A percentile compares a stretch with the other conserved stretches of the same genome.
phyloP scores from a whole-genome alignment of 2,797 vertebrate genomes.

The Platalea minor region DNA sequence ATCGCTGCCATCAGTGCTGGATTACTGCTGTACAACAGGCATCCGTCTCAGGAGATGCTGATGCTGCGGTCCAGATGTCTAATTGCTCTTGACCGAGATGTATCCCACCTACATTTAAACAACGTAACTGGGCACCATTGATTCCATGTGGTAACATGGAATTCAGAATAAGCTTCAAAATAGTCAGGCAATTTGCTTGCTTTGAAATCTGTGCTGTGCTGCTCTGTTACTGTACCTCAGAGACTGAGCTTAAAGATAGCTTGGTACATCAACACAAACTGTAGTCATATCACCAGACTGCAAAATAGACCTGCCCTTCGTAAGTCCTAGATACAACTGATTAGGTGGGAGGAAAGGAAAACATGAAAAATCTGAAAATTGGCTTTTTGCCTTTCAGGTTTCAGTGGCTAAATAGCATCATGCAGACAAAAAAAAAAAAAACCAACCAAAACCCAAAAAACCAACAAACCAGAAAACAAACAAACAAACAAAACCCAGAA shows the following conservation, averaged over 20 bases:
- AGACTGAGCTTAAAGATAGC: neutral
- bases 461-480: neutral
- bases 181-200: neutral
- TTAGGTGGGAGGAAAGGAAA: neutral
- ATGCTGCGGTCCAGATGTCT: neutral
- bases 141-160: neutral
- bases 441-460: neutral
- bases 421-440: neutral
- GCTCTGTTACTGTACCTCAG: neutral
- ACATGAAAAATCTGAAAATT: neutral
- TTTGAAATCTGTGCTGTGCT: neutral
- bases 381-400: neutral
- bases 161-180: neutral
- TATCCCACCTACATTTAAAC: neutral
- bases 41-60: fast-evolving
- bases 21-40: neutral
- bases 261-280: neutral
- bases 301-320: neutral
- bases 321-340: neutral
- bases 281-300: neutral
- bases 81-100: neutral
- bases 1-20: neutral
- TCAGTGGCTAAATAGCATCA: neutral
- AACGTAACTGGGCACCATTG: neutral
- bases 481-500: neutral